Base-by-base conservation (phyloP, 2,888 invertebrate genomes). In the Crepidodera aurea region DNA sequence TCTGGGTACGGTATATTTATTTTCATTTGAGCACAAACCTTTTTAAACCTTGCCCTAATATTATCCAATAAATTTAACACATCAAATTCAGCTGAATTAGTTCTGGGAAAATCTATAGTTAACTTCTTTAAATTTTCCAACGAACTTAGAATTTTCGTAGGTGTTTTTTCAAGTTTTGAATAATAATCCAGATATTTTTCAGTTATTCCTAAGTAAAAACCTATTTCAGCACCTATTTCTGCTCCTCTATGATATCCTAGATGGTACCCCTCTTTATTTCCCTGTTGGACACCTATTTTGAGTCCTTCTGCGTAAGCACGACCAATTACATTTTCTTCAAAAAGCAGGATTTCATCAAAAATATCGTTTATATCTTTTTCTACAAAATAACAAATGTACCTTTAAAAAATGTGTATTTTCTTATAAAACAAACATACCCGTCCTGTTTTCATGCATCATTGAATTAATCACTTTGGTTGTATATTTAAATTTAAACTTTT, bases 201-300 rank as follows among this genome's bases (percentile, higher is more conserved):
- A 1, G 88, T 80, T 44, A 86, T 82, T 2, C 90, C 90, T 50
- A 85, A 82, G 73, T 91, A 93, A 75, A 86, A 88, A 5, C 93
- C 94, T 74, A 94, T 80, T 81, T 93, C 92, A 44, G 88, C 85
- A 1, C 93, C 93, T 13, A 93, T 75, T 76, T 90, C 87, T 53
- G 88, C 86, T 7, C 92, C 93, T 78, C 88, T 86, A 66, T 92
- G 90, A 77, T 91, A 92, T 1, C 94, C 94, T 64, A 90, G 81
- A 77, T 90, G 90, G 76, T 85, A 90, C 1, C 88, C 91, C 75
- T 90, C 88, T 13, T 86, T 75, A 71, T 87, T 88, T 2, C 88
- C 90, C 71, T 87, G 84, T 27, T 80, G 78, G 51, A 79, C 79
- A 0, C 92, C 92, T 69, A 84, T 84, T 61, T 81, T 75, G 65